Evolutionary conservation across 2,113 vertebrate genomes (phyloP).

Genomic region (Odobenus rosmarus): DNA sequence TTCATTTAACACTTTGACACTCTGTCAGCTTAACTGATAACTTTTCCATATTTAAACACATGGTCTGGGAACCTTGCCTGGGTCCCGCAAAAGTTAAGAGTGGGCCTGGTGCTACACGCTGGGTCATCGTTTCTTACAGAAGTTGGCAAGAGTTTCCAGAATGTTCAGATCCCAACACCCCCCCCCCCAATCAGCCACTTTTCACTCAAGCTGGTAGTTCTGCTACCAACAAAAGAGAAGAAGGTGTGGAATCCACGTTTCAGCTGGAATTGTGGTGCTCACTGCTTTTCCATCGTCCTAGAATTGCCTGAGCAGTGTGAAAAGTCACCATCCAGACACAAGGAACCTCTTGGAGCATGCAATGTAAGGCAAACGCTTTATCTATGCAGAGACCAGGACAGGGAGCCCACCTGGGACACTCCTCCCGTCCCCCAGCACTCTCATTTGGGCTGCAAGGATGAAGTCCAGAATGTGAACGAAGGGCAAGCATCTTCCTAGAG

Average conservation of each 20-base stretch:
- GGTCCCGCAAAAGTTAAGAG: not conserved
- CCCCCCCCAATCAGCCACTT: not conserved
- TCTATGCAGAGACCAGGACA: not conserved
- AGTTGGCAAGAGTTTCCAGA: not conserved
- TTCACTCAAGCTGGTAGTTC: not conserved
- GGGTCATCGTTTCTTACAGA: not conserved
- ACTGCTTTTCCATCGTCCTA: not conserved
- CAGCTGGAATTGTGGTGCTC: not conserved
- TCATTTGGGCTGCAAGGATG: too few species aligned
- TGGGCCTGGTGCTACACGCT: not conserved
- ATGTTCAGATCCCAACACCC: not conserved
- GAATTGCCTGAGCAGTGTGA: not conserved
- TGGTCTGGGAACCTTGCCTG: not conserved
- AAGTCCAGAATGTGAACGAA: not conserved
- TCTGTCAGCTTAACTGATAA: not conserved
- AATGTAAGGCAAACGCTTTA: not conserved
- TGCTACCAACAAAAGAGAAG: not conserved
- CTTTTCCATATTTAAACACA: not conserved
- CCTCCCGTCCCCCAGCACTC: rapidly evolving
- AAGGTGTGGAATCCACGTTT: not conserved
- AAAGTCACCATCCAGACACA: not conserved
- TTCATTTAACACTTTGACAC: not conserved
- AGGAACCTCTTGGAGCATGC: not conserved
- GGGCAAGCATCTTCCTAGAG: not conserved
- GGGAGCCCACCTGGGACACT: rapidly evolving